Evolutionary conservation across 1,140 invertebrate species (phyloP).

Genomic region (Semibalanus balanoides): DNA sequence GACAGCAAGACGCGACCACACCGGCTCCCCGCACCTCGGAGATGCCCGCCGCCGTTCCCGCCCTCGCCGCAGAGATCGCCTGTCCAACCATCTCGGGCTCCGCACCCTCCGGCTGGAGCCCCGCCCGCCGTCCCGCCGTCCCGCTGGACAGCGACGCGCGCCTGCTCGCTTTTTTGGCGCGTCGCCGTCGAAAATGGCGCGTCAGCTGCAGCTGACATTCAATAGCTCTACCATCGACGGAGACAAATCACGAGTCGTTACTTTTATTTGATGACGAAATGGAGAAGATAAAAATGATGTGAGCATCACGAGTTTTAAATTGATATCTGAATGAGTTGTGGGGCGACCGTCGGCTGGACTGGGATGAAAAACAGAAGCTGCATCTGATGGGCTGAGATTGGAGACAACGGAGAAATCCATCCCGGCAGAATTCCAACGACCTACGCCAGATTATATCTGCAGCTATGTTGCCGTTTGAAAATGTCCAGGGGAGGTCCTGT

Average conservation of each 20-base stretch:
- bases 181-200: background rate
- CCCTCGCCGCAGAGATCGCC: no score
- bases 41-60: no score
- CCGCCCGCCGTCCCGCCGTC: no score
- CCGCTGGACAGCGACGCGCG: background rate
- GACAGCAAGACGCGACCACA: no score
- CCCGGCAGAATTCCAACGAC: no score
- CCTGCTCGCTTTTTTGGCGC: background rate
- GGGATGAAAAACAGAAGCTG: background rate
- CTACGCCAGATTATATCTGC: no score
- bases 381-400: background rate
- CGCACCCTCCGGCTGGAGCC: no score
- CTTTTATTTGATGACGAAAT: constrained; percentile 2
- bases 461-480: no score
- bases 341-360: no score
- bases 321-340: constrained; percentile 1
- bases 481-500: no score
- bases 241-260: constrained; percentile 2
- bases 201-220: background rate
- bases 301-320: background rate
- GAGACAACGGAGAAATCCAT: background rate
- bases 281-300: constrained; percentile 1
- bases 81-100: no score
- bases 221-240: background rate
- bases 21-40: no score